Evolutionary conservation across 1,140 invertebrate genomes (phyloP).

Genomic region (Acyrthosiphon pisum): DNA sequence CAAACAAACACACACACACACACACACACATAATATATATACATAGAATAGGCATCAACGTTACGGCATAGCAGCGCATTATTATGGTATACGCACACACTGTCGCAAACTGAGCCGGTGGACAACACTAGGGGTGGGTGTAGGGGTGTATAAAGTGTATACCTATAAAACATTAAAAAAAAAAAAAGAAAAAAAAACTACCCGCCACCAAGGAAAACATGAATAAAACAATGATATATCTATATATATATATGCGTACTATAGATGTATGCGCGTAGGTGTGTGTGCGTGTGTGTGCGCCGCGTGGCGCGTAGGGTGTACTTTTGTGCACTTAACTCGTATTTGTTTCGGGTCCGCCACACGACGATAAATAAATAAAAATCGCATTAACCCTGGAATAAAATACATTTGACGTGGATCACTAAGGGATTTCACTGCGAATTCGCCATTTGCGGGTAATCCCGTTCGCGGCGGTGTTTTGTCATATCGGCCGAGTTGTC

Average conservation of each 20-base stretch:
- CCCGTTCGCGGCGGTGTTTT: conserved; percentile 32
- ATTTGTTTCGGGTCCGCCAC: background rate
- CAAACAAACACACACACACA: no score
- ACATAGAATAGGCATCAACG: background rate
- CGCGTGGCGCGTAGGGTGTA: background rate
- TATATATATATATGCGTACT: background rate
- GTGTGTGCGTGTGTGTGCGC: no score
- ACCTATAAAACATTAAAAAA: background rate
- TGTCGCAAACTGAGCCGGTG: no score
- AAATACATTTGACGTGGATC: conserved; percentile 45
- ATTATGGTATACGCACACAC: background rate
- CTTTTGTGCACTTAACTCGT: conserved; percentile 34
- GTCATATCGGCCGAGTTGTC: conserved; percentile 26
- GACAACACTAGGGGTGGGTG: background rate
- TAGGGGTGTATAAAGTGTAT: background rate
- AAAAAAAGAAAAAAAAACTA: background rate
- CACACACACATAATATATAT: background rate
- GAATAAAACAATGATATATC: conserved; percentile 21
- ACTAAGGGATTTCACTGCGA: conserved; percentile 30
- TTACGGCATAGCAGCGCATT: background rate
- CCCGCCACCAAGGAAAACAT: background rate
- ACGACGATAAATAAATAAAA: conserved; percentile 49
- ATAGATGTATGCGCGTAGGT: background rate
- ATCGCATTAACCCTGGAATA: conserved; percentile 47
- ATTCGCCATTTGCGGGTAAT: conserved; percentile 28